Base-by-base conservation (phyloP, 2,888 invertebrate genomes). In the Ophion slaviceki region DNA sequence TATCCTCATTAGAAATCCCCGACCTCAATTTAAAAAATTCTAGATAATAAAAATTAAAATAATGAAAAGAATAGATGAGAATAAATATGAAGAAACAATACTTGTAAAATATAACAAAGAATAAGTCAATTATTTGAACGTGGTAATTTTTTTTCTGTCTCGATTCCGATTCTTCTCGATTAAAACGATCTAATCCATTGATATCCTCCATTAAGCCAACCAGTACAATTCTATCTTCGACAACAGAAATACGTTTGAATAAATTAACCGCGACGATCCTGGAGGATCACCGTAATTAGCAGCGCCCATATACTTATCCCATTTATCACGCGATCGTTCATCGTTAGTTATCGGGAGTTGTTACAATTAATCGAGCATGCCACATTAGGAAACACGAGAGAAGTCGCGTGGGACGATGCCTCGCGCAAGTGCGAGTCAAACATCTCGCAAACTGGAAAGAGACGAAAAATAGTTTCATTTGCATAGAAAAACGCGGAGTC, bases 281-380 rank as follows among this genome's bases (percentile, higher is more conserved):
- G 24, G 47, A 64, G 20, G 24, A 64, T 75, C 62, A 8, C 7
- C 45, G 61, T 75, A 64, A 75, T 75, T 75, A 75, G 62, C 75
- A 36, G 62, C 17, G 5, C 20, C 45, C 75, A 64, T 77, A 77
- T 57, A 53, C 17, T 77, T 68, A 77, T 57, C 40, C 24, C 11
- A 66, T 67, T 77, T 77, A 67, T 77, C 77, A 68, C 68, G 77
- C 57, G 77, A 61, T 66, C 61, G 78, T 57, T 68, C 10, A 62
- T 64, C 70, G 76, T 79, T 82, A 75, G 71, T 83, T 85, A 76
- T 72, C 79, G 83, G 64, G 67, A 74, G 62, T 70, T 76, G 82
- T 66, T 70, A 75, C 64, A 75, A 85, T 85, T 82, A 82, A 85
- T 84, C 59, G 75, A 66, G 57, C 47, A 64, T 61, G 80, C 79